Evolutionary conservation across 2,888 invertebrate species (phyloP), one percentile per base, ranked within the genome.

Genomic region (Seira ritae): DNA sequence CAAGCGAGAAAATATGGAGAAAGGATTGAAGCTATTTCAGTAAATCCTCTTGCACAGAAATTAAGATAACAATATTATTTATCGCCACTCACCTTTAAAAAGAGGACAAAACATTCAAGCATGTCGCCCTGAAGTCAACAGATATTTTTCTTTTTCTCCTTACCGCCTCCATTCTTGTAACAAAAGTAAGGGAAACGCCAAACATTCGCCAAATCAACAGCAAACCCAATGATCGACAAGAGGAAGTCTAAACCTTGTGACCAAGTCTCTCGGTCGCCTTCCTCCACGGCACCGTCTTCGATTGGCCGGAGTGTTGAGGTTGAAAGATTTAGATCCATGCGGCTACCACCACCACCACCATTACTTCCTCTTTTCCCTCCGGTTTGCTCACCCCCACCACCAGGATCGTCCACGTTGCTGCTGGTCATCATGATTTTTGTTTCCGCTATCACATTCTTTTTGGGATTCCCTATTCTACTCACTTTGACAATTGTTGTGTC

Each of bases 61-160:
- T n/a, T n/a, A n/a, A n/a, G n/a, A n/a, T n/a, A n/a, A n/a, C n/a
- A n/a, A n/a, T n/a, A n/a, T n/a, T n/a, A n/a, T n/a, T n/a, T n/a
- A 4, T 42, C 55, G 24, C 24, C 68, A 68, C 80, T 86, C 91
- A 95, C 95, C 96, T 94, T 95, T 95, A 90, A 96, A 96, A 46
- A 96, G 91, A 0, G 88, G 88, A 80, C 88, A 89, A 37, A 89
- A 88, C 89, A 89, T 71, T n/a, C n/a, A n/a, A n/a, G n/a, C n/a
- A n/a, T n/a, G n/a, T n/a, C n/a, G n/a, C n/a, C n/a, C n/a, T n/a
- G n/a, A n/a, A n/a, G n/a, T n/a, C n/a, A n/a, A n/a, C n/a, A n/a
- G n/a, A n/a, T n/a, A n/a, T n/a, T n/a, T n/a, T n/a, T n/a, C n/a
- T n/a, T n/a, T n/a, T n/a, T n/a, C n/a, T n/a, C 85, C 84, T 86